These are phyloP conservation scores for Hyperoodon ampullatus DNA, from an alignment of 2,113 vertebrate species.

Conservation along the genomic window DNA sequence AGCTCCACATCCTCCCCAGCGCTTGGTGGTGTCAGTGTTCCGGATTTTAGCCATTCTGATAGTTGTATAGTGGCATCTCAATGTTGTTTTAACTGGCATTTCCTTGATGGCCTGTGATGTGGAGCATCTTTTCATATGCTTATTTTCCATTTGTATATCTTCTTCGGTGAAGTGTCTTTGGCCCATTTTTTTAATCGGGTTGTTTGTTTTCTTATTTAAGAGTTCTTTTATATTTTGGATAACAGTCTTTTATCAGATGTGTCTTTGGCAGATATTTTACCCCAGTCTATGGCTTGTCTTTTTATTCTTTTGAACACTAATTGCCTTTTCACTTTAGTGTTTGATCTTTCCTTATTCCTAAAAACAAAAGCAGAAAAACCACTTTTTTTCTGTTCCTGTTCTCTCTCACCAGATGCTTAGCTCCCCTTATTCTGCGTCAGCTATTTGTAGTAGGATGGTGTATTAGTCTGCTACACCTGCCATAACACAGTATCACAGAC, in stretches of 20 bases:
- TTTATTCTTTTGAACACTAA: constrained; percentile 14
- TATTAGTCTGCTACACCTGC: background rate
- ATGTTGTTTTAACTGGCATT: background rate
- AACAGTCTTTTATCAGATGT: background rate
- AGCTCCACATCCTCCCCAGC: background rate
- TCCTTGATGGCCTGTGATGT: background rate
- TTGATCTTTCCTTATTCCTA: constrained; percentile 47
- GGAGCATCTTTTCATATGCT: background rate
- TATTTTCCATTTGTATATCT: background rate
- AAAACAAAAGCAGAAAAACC: background rate
- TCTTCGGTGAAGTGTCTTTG: background rate
- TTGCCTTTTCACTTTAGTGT: constrained; percentile 54
- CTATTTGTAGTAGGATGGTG: background rate
- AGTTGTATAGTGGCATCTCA: background rate
- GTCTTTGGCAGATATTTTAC: background rate
- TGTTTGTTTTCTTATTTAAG: background rate
- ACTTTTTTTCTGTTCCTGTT: background rate
- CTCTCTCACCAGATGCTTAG: background rate
- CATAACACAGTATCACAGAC: background rate
- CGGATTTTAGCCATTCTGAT: background rate
- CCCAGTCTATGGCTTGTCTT: background rate
- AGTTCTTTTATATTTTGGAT: background rate
- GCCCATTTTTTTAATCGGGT: background rate
- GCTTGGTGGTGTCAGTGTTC: background rate
- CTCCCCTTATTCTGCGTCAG: constrained; percentile 24